phyloP scores from a whole-genome alignment of 2,888 invertebrate genomes.

The Eristalis arbustorum region DNA sequence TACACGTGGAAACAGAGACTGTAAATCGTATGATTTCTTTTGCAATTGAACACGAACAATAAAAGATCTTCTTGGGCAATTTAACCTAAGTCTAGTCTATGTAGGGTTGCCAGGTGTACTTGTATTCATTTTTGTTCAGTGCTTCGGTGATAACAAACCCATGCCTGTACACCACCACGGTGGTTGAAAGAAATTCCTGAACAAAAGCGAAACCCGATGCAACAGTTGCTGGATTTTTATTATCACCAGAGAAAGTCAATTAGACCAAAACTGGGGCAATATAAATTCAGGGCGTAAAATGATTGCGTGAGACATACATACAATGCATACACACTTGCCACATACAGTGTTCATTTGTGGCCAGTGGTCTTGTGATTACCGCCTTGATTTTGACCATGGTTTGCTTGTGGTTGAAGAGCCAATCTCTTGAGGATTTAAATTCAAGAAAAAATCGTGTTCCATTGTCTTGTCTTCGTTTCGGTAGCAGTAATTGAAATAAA shows the following conservation, averaged over 20 bases:
- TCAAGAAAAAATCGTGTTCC: not conserved
- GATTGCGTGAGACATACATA: not conserved
- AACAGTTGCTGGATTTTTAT: constrained; percentile 37
- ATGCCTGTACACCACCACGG: not conserved
- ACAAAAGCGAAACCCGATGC: constrained; percentile 45
- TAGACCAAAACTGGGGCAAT: not conserved
- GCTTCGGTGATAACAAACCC: not conserved
- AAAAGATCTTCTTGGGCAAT: not conserved
- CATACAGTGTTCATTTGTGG: not conserved
- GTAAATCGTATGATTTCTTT: not conserved
- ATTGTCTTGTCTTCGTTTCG: not conserved
- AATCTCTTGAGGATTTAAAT: not conserved
- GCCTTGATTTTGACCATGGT: not conserved
- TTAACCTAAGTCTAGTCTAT: constrained; percentile 36
- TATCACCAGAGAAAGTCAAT: constrained; percentile 36
- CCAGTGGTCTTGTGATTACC: not conserved
- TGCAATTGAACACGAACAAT: not conserved
- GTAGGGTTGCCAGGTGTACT: constrained; percentile 38
- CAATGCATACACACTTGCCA: not conserved
- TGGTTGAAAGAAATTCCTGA: not conserved
- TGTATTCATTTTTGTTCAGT: not conserved
- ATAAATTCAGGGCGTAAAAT: not conserved
- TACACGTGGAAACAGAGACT: constrained; percentile 1
- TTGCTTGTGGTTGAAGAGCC: not conserved
- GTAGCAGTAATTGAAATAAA: not conserved